Percentiles rank a stretch among this genome's conserved stretches.
Evolutionary conservation across 2,888 invertebrate species (phyloP).

Genomic region (Ophonus ardosiacus): DNA sequence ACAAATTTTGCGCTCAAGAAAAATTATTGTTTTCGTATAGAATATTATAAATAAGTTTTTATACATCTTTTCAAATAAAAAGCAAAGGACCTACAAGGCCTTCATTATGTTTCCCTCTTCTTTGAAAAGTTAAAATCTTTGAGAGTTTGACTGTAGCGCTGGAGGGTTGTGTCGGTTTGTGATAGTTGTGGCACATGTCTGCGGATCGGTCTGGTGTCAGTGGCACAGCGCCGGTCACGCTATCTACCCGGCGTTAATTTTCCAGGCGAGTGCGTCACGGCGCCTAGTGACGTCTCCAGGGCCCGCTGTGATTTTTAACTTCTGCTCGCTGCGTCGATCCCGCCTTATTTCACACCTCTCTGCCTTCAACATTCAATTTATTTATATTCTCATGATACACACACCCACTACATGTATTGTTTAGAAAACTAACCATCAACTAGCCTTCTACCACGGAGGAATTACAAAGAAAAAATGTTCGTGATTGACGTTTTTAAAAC

Average conservation of each 20-base stretch:
- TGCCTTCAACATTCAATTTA: neutral
- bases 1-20: no score
- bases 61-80: no score
- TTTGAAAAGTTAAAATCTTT: no score
- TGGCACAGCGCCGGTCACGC: constrained; percentile 8
- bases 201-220: constrained; percentile 7
- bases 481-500: no score
- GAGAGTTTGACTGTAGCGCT: no score
- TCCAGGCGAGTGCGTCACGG: constrained; percentile 40
- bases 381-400: neutral
- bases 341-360: constrained; percentile 15
- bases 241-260: constrained; percentile 35
- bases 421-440: neutral
- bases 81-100: no score
- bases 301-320: constrained; percentile 38
- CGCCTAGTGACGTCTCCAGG: neutral
- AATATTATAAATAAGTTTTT: no score
- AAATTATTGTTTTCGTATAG: no score
- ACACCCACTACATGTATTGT: neutral
- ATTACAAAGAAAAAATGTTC: no score
- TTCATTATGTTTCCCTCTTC: no score
- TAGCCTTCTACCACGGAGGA: no score
- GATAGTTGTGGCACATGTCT: constrained; percentile 3
- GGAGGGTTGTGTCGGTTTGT: neutral
- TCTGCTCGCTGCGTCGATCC: constrained; percentile 20